phyloP scores from a whole-genome alignment of 2,888 invertebrate genomes.

The Plebejus anna region DNA sequence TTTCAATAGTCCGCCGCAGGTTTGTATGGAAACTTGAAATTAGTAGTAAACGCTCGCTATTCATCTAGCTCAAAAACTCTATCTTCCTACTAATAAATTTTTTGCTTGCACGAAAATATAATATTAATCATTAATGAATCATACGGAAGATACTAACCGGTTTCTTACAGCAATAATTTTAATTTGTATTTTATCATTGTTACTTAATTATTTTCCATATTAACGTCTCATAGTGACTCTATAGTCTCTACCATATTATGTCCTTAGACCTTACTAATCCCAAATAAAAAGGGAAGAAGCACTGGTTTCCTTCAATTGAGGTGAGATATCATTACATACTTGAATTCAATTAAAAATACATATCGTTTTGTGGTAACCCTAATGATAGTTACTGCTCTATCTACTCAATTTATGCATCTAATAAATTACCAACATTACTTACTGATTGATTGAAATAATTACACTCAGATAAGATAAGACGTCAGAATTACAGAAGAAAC shows the following conservation, averaged over 20 bases:
- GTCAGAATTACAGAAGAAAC: neutral
- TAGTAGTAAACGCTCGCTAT: no score
- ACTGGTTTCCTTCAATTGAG: neutral
- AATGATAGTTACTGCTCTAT: neutral
- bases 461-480: neutral
- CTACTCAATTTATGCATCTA: neutral
- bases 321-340: neutral
- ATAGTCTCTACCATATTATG: neutral
- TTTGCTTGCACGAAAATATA: neutral
- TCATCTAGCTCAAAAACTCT: neutral
- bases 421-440: neutral
- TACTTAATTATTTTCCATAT: neutral
- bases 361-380: neutral
- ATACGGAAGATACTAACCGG: neutral
- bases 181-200: neutral
- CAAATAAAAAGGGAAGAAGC: neutral
- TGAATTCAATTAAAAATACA: no score
- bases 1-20: no score
- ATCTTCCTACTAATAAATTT: neutral
- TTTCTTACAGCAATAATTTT: neutral
- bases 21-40: no score
- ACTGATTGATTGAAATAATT: neutral
- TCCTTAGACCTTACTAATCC: no score
- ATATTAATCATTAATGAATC: neutral
- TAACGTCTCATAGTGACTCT: neutral